Evolutionary conservation across 2,797 vertebrate species (phyloP).

Genomic region (Holocentrus rufus): DNA sequence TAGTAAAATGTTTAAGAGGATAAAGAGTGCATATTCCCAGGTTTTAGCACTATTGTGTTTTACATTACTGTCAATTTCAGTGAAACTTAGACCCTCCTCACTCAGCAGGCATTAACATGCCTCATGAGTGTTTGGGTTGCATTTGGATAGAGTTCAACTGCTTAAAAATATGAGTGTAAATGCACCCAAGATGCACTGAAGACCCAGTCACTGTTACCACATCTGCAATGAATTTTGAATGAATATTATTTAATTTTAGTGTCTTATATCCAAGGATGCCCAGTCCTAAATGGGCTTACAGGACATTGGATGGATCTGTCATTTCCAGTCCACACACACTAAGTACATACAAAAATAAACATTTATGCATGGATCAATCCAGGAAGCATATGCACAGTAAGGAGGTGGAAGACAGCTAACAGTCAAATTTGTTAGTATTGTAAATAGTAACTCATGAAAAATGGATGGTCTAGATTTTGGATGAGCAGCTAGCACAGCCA

Average conservation of each 20-base stretch:
- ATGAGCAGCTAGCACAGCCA: constrained; percentile 44
- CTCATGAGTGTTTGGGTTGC: not conserved
- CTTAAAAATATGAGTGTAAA: not conserved
- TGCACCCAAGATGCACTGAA: not conserved
- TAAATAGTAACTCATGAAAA: constrained; percentile 54
- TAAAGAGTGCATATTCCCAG: not conserved
- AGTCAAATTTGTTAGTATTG: constrained; percentile 9
- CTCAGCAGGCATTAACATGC: not conserved
- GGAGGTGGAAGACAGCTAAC: constrained; percentile 17
- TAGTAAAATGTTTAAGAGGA: not conserved
- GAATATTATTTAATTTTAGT: too few species aligned
- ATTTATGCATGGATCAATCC: too few species aligned
- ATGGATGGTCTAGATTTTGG: constrained; percentile 43
- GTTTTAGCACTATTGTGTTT: not conserved
- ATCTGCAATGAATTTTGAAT: too few species aligned
- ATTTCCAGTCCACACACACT: too few species aligned
- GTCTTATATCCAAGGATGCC: too few species aligned
- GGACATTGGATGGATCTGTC: too few species aligned
- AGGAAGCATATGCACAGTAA: not conserved
- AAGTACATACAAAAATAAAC: too few species aligned
- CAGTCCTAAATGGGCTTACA: too few species aligned
- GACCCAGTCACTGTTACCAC: too few species aligned
- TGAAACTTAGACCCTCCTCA: not conserved
- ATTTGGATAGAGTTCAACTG: not conserved
- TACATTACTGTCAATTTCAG: not conserved